Evolutionary conservation across 1,140 invertebrate genomes (phyloP), one percentile per base, ranked within the genome.

Genomic region (Anoplolepis gracilipes): DNA sequence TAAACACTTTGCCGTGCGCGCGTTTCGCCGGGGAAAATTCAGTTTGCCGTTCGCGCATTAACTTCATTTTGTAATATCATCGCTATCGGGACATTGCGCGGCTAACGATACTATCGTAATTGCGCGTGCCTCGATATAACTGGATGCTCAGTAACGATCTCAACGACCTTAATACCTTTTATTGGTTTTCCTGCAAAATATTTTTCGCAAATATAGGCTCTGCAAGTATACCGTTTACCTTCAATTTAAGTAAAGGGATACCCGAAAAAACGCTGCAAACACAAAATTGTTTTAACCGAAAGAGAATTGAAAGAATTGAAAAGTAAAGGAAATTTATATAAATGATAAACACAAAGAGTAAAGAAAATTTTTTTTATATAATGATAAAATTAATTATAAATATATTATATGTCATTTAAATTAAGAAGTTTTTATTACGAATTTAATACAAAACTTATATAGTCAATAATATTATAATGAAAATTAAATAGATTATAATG

Each of bases 101-200:
- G 36, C 67, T 82, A 82, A 82, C 78, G 78, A 82, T 30, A 82
- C 53, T 33, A 53, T 72, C 70, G 67, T 59, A 73, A 82, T 82
- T 82, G 70, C 53, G 67, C 67, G 67, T 19, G 67, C 49, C n/a
- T 16, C 65, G 53, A 42, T 69, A 28, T 82, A 82, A 81, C 78
- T 67, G 28, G 62, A 25, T 81, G n/a, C 77, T 81, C 49, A 4
- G 64, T 70, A 81, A 81, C 53, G 78, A 73, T 59, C 53, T 59
- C 67, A 73, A 82, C 39, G 67, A 73, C n/a, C 25, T 73, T 82
- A 82, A 73, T 82, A 61, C 28, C 78, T 73, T 81, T 72, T 82
- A 73, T 72, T 72, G 55, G 36, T 61, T 46, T 46, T 25, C 67
- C 67, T 11, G 36, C 22, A 49, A 67, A 55, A 69, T 73, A 36